These are phyloP conservation scores for Pentalonia nigronervosa DNA, from an alignment of 1,140 invertebrate species.

Conservation along the genomic window DNA sequence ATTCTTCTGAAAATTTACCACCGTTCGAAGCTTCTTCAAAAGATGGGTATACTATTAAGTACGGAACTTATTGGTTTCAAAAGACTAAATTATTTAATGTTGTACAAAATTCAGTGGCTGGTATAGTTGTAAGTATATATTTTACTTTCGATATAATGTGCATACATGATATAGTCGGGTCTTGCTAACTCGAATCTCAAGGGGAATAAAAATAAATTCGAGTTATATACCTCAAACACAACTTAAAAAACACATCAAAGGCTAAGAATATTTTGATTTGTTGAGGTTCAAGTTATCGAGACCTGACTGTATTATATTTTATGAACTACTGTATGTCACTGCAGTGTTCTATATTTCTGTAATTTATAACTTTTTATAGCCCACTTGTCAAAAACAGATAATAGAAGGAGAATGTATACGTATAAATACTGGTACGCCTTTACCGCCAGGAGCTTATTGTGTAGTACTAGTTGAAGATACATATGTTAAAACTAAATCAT, in stretches of 20 bases:
- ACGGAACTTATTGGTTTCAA: conserved; percentile 68
- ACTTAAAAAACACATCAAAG: no score
- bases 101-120: conserved; percentile 34
- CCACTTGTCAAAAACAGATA: conserved; percentile 62
- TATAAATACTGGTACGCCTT: conserved; percentile 92
- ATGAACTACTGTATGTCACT: not conserved
- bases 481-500: conserved; percentile 70
- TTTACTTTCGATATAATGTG: not conserved
- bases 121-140: not conserved
- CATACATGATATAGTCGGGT: not conserved
- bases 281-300: no score
- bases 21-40: conserved; percentile 94
- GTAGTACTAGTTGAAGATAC: conserved; percentile 95
- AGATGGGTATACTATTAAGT: conserved; percentile 90
- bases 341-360: not conserved
- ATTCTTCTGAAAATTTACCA: conserved; percentile 77
- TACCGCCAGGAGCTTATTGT: conserved; percentile 85
- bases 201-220: no score
- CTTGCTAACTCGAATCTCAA: no score
- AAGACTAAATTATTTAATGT: conserved; percentile 32
- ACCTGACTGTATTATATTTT: no score
- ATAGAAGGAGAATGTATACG: conserved; percentile 77
- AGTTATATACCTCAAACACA: no score
- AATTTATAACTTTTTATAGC: conserved; percentile 39
- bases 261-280: no score